phyloP scores from a whole-genome alignment of 2,113 vertebrate species.

The Anguilla japonica region DNA sequence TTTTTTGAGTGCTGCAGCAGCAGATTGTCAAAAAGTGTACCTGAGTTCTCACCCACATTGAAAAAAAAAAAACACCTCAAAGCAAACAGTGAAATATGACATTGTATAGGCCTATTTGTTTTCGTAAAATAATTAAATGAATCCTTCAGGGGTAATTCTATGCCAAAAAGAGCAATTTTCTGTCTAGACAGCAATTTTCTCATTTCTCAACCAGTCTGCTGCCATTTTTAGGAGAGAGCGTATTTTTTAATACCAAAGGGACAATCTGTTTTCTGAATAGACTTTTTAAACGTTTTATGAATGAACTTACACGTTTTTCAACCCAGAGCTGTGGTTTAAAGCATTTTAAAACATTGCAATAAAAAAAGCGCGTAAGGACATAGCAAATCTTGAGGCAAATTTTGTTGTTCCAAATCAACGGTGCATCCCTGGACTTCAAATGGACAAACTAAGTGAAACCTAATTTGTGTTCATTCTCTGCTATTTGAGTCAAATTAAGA shows the following conservation, averaged over 20 bases:
- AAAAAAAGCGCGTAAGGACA: no score
- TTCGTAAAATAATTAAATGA: not conserved
- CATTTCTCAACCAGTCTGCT: slow-evolving; percentile 4
- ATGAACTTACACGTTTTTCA: not conserved
- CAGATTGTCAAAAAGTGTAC: not conserved
- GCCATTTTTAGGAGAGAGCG: slow-evolving; percentile 14
- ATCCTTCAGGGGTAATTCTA: not conserved
- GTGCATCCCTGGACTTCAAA: not conserved
- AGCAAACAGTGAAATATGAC: not conserved
- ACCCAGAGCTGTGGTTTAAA: not conserved
- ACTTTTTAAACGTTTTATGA: not conserved
- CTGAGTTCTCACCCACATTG: not conserved
- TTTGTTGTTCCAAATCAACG: no score
- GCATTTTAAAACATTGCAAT: not conserved
- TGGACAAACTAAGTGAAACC: not conserved
- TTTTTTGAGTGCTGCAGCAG: not conserved
- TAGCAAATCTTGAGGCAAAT: no score
- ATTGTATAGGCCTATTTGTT: slow-evolving; percentile 9
- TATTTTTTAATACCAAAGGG: not conserved
- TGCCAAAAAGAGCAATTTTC: slow-evolving; percentile 1
- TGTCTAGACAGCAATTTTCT: slow-evolving; percentile 26
- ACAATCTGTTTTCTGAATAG: not conserved
- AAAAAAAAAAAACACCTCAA: not conserved
- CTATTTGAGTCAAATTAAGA: not conserved
- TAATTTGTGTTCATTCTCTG: not conserved